phyloP scores from a whole-genome alignment of 2,888 invertebrate species.

The Heliconius ismenius region DNA sequence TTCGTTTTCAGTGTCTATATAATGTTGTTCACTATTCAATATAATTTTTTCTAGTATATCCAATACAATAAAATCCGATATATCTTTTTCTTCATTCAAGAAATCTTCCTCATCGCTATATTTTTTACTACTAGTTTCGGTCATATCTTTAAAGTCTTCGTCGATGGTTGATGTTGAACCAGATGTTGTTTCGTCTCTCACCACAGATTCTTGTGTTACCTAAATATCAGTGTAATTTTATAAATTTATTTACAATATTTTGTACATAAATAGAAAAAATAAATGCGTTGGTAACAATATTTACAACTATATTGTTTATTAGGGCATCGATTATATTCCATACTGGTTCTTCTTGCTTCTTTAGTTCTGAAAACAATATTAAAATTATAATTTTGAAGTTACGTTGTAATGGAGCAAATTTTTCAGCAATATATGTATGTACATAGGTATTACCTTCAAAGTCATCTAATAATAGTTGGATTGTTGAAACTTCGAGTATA shows the following conservation, averaged over 20 bases:
- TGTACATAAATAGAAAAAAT: not conserved
- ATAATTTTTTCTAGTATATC: not conserved
- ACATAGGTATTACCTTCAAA: slow-evolving; percentile 56
- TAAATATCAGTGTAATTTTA: not conserved
- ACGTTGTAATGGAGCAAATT: not conserved
- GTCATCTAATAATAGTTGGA: slow-evolving; percentile 62
- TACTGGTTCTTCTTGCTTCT: slow-evolving; percentile 68
- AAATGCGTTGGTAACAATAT: not conserved
- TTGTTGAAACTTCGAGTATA: slow-evolving; percentile 60
- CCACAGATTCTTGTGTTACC: slow-evolving; percentile 9
- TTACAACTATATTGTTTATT: slow-evolving; percentile 61
- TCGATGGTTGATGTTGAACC: slow-evolving; percentile 7
- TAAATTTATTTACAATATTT: not conserved
- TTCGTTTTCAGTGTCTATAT: not conserved
- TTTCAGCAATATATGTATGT: not conserved
- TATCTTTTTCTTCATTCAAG: slow-evolving; percentile 16
- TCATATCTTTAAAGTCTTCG: not conserved
- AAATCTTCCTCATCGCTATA: slow-evolving; percentile 23
- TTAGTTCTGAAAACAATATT: slow-evolving; percentile 59
- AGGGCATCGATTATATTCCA: slow-evolving; percentile 67
- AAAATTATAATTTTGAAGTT: slow-evolving; percentile 3
- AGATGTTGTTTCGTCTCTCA: not conserved
- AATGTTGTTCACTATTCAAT: not conserved
- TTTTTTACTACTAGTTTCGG: slow-evolving; percentile 2
- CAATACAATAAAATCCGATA: not conserved